Percentiles rank a stretch among this genome's conserved stretches.
Evolutionary conservation across 2,888 invertebrate genomes (phyloP).

Genomic region (Steinernema carpocapsae): DNA sequence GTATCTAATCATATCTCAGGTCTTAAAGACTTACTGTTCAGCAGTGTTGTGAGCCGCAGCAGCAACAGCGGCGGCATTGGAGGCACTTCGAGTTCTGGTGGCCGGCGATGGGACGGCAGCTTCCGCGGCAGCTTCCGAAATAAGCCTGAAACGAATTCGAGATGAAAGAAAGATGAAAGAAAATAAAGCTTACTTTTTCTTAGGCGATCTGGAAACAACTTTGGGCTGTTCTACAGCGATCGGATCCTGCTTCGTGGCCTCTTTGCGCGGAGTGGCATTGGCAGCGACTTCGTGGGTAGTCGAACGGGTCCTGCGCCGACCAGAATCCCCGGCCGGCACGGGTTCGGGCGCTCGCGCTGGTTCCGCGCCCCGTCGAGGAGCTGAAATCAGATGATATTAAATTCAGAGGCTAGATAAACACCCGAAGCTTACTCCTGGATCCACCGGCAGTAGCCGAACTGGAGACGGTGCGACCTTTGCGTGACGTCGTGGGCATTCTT

Average conservation of each 20-base stretch:
- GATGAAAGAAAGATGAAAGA: background rate
- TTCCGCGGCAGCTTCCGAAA: background rate
- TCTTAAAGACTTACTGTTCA: slow-evolving; percentile 16
- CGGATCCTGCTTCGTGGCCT: slow-evolving; percentile 1
- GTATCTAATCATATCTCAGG: slow-evolving; percentile 3
- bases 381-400: background rate
- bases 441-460: background rate
- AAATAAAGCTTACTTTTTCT: slow-evolving; percentile 8
- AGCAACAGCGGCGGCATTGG: slow-evolving; percentile 24
- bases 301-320: slow-evolving; percentile 33
- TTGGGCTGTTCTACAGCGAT: background rate
- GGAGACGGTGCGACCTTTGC: slow-evolving; percentile 13
- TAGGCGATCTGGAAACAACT: background rate
- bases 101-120: background rate
- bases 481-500: slow-evolving; percentile 6
- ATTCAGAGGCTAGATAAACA: background rate
- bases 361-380: slow-evolving; percentile 11
- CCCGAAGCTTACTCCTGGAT: slow-evolving; percentile 11
- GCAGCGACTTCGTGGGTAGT: slow-evolving; percentile 6
- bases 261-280: slow-evolving; percentile 3
- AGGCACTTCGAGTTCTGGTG: slow-evolving; percentile 7
- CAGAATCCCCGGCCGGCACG: slow-evolving; percentile 10
- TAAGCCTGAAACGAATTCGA: background rate
- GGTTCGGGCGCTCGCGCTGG: background rate
- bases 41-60: background rate